These are phyloP conservation scores for Gadus macrocephalus DNA, from an alignment of 2,113 vertebrate species.

Conservation along the genomic window DNA sequence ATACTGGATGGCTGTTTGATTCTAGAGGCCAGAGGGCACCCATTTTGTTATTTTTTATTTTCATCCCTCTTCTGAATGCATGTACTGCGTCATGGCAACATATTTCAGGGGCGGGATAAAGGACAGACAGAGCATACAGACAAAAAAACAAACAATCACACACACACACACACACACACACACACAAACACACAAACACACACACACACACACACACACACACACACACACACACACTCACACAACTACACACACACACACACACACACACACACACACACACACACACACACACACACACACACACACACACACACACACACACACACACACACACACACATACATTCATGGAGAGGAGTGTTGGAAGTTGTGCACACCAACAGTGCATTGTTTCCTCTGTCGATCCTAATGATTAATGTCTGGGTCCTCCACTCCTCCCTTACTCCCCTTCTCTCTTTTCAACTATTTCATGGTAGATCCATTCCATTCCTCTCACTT, in stretches of 20 bases:
- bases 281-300: background rate
- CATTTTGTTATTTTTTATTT: too few relatives aligned
- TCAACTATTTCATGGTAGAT: background rate
- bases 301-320: constrained; percentile 3
- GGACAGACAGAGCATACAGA: background rate
- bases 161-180: background rate
- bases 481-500: background rate
- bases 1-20: too few relatives aligned
- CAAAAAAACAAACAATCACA: background rate
- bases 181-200: background rate
- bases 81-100: too few relatives aligned
- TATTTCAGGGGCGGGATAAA: too few relatives aligned
- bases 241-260: background rate
- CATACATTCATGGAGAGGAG: background rate
- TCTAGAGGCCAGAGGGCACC: too few relatives aligned
- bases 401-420: too few relatives aligned
- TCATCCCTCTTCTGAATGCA: too few relatives aligned
- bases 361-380: too few relatives aligned
- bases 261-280: background rate
- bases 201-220: background rate
- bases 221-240: constrained; percentile 1
- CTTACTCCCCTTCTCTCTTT: background rate
- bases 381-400: too few relatives aligned
- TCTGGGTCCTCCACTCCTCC: background rate
- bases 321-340: background rate